A percentile compares a stretch with the other conserved stretches of the same genome.
Conservation (phyloP, 2,888 invertebrate genomes). For the Tuberolachnus salignus region DNA sequence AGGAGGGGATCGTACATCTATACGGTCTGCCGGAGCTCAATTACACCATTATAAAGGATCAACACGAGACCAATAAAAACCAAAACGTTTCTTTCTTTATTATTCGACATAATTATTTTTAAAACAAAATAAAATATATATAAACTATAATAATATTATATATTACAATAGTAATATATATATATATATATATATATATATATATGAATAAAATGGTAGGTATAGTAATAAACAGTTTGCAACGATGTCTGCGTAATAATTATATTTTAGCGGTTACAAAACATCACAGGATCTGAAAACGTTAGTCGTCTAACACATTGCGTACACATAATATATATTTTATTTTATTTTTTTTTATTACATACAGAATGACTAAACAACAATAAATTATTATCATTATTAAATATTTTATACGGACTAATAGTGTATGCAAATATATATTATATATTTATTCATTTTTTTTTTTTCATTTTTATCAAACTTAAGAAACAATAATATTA, state of each 20-base stretch:
- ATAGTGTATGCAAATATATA: background rate
- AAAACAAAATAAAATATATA: slow-evolving; percentile 49
- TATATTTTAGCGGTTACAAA: no score
- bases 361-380: slow-evolving; percentile 23
- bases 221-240: slow-evolving; percentile 30
- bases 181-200: slow-evolving; percentile 12
- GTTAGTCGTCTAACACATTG: background rate
- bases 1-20: no score
- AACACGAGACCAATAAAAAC: slow-evolving; percentile 46
- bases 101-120: slow-evolving; percentile 48
- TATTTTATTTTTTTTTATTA: no score
- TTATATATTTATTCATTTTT: background rate
- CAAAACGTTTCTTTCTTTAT: slow-evolving; percentile 48
- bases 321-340: background rate
- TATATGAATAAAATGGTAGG: slow-evolving; percentile 29
- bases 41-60: slow-evolving; percentile 18
- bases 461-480: slow-evolving; percentile 1
- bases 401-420: slow-evolving; percentile 9
- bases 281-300: slow-evolving; percentile 30
- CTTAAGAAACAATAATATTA: slow-evolving; percentile 7
- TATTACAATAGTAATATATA: no score
- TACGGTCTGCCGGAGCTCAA: no score
- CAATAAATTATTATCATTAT: slow-evolving; percentile 1
- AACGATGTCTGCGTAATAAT: background rate
- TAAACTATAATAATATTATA: no score